Evolutionary conservation across 1,140 invertebrate genomes (phyloP), one percentile per base, ranked within the genome.

Genomic region (Aphidius ervi): DNA sequence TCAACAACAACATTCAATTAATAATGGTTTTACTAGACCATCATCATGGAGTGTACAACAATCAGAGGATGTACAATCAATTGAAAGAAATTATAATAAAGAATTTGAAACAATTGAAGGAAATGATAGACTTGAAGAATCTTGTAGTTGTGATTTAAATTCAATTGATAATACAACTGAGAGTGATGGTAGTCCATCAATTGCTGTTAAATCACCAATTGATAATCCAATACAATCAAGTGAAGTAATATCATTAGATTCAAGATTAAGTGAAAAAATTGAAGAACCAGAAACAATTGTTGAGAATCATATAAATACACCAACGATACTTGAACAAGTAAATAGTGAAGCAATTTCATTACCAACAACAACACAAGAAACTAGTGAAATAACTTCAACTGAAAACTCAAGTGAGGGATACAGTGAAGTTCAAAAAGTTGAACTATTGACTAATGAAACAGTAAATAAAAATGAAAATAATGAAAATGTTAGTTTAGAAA

Each of bases 121-220:
- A 16, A 77, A 72, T 42, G 76, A 80, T 45, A 65, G 77, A 58
- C 37, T 76, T 3, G 74, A 79, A 59, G 72, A 77, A 63, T 77
- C 82, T 4, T 84, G 84, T 69, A 83, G 82, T 58, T 83, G 85
- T 69, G 81, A 85, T 60, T 71, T 83, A 6, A 83, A 82, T 63
- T 83, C 82, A 3, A 78, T 79, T 49, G 77, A 79, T 42, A 79
- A 80, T 47, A 31, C 23, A 31, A 79, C 82, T 0, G 80, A 83
- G 16, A 83, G 82, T 41, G 82, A 84, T 42, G 81, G 81, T 5
- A 84, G 82, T 69, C 83, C 83, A 1, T 76, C 80, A 5, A 82
- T 82, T 31, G 23, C 23, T 31, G 68, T 73, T 2, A 76, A 77
- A 65, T 68, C 81, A 56, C 69, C 74, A 61, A 73, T 74, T 72